Evolutionary conservation across 30 jellyfish, hydroid and myxozoan genomes (phyloP).

Genomic region (Euphysa ruthae): DNA sequence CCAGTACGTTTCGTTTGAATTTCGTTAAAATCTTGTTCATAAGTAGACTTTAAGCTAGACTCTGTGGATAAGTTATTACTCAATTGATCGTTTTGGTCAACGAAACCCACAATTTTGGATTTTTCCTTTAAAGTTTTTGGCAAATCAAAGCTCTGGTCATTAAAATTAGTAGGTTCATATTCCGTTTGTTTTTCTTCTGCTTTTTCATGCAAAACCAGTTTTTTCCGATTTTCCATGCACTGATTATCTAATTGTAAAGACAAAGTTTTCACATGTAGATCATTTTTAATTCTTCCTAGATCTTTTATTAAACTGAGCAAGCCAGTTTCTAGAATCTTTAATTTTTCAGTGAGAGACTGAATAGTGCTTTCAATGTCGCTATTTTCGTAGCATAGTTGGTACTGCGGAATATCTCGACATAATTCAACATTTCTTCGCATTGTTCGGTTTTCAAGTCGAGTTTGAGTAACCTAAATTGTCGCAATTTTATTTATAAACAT

Average conservation of each 20-base stretch:
- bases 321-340: constrained; percentile 71
- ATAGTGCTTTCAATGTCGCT: constrained; percentile 88
- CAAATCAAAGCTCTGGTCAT: not conserved
- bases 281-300: constrained; percentile 72
- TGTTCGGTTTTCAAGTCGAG: constrained; percentile 80
- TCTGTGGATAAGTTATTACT: not conserved
- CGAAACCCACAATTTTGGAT: too few species aligned
- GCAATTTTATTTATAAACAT: too few species aligned
- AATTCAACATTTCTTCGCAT: constrained; percentile 75
- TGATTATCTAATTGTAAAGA: constrained; percentile 69
- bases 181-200: not conserved
- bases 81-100: not conserved
- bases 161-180: not conserved
- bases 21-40: constrained; percentile 12
- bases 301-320: constrained; percentile 53
- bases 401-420: constrained; percentile 91
- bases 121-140: not conserved
- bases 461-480: constrained; percentile 92
- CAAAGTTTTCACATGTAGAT: constrained; percentile 51
- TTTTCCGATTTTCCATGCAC: constrained; percentile 66
- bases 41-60: constrained; percentile 8
- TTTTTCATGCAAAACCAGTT: not conserved
- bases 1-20: constrained; percentile 8
- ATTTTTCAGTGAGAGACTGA: constrained; percentile 51
- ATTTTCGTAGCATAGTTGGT: constrained; percentile 84